Conservation (phyloP, 2,888 invertebrate species). For the Pollenia labialis region DNA sequence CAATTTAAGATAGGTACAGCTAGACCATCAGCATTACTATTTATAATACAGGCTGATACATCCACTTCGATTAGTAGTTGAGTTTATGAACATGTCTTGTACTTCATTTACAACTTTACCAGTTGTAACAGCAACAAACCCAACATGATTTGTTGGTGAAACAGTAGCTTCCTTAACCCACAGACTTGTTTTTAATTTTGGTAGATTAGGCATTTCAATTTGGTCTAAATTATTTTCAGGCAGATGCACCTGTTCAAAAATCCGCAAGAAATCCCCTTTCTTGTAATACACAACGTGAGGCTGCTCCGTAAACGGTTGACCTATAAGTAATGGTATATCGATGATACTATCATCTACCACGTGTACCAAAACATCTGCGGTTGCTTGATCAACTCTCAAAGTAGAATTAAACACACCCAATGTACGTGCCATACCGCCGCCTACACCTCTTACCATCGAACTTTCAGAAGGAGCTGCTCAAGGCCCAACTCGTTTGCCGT, state of each 20-base stretch:
- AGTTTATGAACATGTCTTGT: not conserved
- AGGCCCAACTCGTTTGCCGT: not conserved
- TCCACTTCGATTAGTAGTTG: conserved; percentile 4
- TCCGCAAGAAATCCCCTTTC: not conserved
- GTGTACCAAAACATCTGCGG: not conserved
- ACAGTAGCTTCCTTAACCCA: conserved; percentile 30
- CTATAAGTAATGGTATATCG: not conserved
- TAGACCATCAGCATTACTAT: conserved; percentile 13
- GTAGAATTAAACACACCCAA: not conserved
- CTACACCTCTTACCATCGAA: not conserved
- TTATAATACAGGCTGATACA: conserved; percentile 32
- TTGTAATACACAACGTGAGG: conserved; percentile 13
- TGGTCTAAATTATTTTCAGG: conserved; percentile 15
- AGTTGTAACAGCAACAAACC: not conserved
- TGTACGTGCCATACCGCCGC: not conserved
- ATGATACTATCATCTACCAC: conserved; percentile 17
- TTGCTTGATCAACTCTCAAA: not conserved
- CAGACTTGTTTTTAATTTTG: conserved; percentile 13
- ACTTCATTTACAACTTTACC: not conserved
- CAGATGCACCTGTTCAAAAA: not conserved
- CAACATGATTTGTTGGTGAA: conserved; percentile 11
- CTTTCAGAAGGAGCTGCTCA: not conserved
- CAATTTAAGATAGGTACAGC: conserved; percentile 24
- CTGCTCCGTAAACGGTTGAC: conserved; percentile 33
- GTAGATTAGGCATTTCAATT: conserved; percentile 19